Percentiles rank a stretch among this genome's conserved stretches.
These are phyloP conservation scores for Achatina immaculata DNA, from an alignment of 1,140 invertebrate genomes.

Conservation along the genomic window DNA sequence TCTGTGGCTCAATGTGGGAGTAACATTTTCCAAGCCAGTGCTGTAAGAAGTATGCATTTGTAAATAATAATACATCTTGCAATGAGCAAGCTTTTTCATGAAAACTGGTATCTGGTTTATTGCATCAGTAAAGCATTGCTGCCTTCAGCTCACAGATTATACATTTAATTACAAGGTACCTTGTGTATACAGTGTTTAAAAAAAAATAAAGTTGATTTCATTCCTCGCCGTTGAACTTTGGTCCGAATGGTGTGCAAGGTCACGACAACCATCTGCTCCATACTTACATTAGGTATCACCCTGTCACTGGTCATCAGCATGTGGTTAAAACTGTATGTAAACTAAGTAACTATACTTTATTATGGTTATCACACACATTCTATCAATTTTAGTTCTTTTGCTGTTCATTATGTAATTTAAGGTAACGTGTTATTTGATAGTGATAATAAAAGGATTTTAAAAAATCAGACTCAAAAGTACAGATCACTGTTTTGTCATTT, in stretches of 20 bases:
- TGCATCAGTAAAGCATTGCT: too few relatives aligned
- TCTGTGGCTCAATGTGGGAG: too few relatives aligned
- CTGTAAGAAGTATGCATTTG: too few relatives aligned
- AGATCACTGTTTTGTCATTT: not conserved
- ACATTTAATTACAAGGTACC: too few relatives aligned
- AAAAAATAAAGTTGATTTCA: too few relatives aligned
- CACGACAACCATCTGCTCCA: not conserved
- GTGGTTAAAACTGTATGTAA: not conserved
- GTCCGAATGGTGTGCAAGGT: not conserved
- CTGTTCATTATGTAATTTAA: constrained; percentile 21
- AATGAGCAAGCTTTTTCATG: too few relatives aligned
- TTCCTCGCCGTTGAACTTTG: too few relatives aligned
- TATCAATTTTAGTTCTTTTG: not conserved
- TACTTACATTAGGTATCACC: not conserved
- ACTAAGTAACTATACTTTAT: not conserved
- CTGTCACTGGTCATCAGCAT: not conserved
- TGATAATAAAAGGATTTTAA: constrained; percentile 21
- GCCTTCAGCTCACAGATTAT: too few relatives aligned
- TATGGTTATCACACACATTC: not conserved
- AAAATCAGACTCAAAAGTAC: not conserved
- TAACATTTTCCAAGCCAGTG: too few relatives aligned
- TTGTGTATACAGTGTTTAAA: too few relatives aligned
- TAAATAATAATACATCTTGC: too few relatives aligned
- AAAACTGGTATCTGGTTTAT: too few relatives aligned
- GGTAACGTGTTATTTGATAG: constrained; percentile 23